phyloP scores from a whole-genome alignment of 2,797 vertebrate species.

The Geotrypetes seraphini region DNA sequence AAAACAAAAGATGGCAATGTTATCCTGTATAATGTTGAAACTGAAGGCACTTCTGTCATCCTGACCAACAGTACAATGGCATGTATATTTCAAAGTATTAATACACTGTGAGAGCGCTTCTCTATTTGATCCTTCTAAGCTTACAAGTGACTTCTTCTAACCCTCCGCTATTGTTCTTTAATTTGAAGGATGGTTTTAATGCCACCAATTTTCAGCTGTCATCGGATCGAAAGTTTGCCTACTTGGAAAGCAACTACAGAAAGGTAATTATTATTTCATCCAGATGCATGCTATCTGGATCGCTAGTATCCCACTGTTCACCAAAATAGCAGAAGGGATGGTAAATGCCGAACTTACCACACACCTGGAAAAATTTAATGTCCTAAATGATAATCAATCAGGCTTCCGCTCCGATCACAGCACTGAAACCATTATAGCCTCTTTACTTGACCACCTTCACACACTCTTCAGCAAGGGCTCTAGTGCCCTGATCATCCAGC shows the following conservation, averaged over 20 bases:
- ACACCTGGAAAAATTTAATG: no score
- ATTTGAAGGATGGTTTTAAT: conserved; percentile 71
- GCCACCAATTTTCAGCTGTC: conserved; percentile 76
- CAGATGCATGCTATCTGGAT: not conserved
- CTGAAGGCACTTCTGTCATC: conserved; percentile 50
- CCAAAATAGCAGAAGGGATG: no score
- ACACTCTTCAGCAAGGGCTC: no score
- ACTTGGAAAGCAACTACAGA: conserved; percentile 87
- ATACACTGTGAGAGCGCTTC: no score
- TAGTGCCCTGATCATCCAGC: no score
- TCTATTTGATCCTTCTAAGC: no score
- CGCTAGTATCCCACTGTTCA: no score
- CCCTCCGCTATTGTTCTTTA: not conserved
- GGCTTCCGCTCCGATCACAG: no score
- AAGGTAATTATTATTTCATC: conserved; percentile 61
- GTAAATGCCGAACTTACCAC: no score
- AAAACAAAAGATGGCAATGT: conserved; percentile 64
- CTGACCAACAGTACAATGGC: conserved; percentile 84
- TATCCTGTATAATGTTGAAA: conserved; percentile 71
- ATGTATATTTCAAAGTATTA: conserved; percentile 49
- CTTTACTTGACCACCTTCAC: no score
- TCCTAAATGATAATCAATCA: no score
- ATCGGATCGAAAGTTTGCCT: conserved; percentile 68
- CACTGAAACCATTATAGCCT: no score
- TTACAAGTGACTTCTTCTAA: not conserved